Evolutionary conservation across 2,113 vertebrate genomes (phyloP), one percentile per base, ranked within the genome.

Genomic region (Pseudolaguvia tuberculata): DNA sequence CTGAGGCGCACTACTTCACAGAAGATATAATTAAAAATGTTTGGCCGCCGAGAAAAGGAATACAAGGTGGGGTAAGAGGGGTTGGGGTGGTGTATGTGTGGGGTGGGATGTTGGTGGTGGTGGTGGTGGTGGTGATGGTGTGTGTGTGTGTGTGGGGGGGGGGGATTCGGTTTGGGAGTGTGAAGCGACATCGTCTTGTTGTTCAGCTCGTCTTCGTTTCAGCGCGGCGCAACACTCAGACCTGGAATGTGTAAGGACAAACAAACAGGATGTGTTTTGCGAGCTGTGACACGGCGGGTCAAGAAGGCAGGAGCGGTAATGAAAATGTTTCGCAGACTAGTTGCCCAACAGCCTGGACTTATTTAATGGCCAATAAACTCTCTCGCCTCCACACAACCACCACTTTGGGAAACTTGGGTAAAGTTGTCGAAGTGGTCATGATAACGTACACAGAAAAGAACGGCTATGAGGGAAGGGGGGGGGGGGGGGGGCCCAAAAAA

Each of bases 21-120:
- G 95, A 93, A 98, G 95, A 98, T 97, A 96, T 97, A 98, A 99
- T 99, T 98, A 98, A 99, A 91, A 98, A 97, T 96, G 94, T 99
- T 99, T 97, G 96, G 94, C 93, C 93, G 92, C 89, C 92, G 91
- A 82, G 87, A 73, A 71, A 84, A 68, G 74, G 23, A 72, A 73
- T 63, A 70, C 52, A 47, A 56, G 80, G 73, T 72, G 63, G 73
- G 45, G 45, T 76, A 62, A 74, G 75, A 69, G 13, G 76, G 78
- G 47, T 59, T 50, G 53, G 75, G 68, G 18, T 57, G 29, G 35
- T 73, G 78, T 77, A 8, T 42, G 39, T 42, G 39, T 9, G 55
- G 63, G 78, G 81, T n/a, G 73, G 80, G 79, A 61, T 76, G 27
- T 76, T 75, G 73, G 76, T 39, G 65, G 75, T n/a, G n/a, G n/a